Evolutionary conservation across 2,113 vertebrate species (phyloP).

Genomic region (Myiozetetes cayanensis): DNA sequence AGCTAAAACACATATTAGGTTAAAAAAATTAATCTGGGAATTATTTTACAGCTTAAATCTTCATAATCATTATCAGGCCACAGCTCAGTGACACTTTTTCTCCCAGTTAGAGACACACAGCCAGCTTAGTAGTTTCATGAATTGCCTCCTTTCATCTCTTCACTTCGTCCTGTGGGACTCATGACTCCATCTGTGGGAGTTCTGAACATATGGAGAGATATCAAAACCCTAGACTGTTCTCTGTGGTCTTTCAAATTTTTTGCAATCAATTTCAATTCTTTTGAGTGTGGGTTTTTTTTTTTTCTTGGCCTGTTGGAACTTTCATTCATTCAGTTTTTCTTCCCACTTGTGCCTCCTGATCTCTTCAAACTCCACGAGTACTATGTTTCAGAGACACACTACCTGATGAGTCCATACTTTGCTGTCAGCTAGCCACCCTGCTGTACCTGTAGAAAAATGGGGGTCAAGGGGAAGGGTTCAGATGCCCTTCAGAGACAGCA

Average conservation of each 20-base stretch:
- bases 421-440: not conserved
- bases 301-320: not conserved
- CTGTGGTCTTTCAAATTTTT: not conserved
- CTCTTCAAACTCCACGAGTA: not conserved
- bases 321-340: not conserved
- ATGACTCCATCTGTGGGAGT: slow-evolving; percentile 33
- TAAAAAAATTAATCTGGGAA: not conserved
- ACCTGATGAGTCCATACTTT: not conserved
- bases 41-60: slow-evolving; percentile 54
- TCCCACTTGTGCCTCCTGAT: not conserved
- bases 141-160: slow-evolving; percentile 55
- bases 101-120: not conserved
- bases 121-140: slow-evolving; percentile 16
- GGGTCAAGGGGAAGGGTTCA: not conserved
- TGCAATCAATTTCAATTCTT: not conserved
- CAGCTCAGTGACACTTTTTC: not conserved
- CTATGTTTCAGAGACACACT: not conserved
- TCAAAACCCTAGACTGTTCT: not conserved
- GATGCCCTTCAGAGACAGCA: not conserved
- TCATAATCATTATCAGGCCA: slow-evolving; percentile 22
- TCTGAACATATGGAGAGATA: slow-evolving; percentile 47
- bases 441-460: not conserved
- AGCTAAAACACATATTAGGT: not conserved
- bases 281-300: not conserved
- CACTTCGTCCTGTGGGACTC: slow-evolving; percentile 29